Conservation (phyloP, 2,113 vertebrate species). For the Zingel zingel region DNA sequence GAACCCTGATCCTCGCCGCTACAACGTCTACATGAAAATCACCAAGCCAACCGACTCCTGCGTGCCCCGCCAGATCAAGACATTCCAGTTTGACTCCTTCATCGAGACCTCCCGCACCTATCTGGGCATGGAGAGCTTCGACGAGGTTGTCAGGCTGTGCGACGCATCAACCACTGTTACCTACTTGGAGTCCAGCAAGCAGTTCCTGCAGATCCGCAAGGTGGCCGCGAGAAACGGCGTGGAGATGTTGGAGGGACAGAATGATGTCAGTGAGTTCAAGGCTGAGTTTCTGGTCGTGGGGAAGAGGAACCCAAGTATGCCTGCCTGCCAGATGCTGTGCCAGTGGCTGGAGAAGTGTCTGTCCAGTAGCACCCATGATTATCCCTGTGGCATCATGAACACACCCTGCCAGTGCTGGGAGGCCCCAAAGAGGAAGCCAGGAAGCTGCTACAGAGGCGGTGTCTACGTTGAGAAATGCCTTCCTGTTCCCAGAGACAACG, state of each 20-base stretch:
- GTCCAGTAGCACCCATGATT: conserved; percentile 92
- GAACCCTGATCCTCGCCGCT: conserved; percentile 96
- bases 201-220: conserved; percentile 94
- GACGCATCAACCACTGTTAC: conserved; percentile 90
- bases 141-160: conserved; percentile 91
- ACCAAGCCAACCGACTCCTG: conserved; percentile 90
- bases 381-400: conserved; percentile 98
- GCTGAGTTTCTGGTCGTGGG: conserved; percentile 96
- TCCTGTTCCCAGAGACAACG: conserved; percentile 87
- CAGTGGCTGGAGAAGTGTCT: conserved; percentile 96
- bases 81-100: conserved; percentile 98
- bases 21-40: conserved; percentile 98
- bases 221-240: conserved; percentile 71
- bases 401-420: conserved; percentile 94
- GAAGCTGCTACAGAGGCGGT: conserved; percentile 92
- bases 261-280: conserved; percentile 88
- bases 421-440: conserved; percentile 88
- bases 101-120: conserved; percentile 97
- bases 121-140: conserved; percentile 98
- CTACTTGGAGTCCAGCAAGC: conserved; percentile 94
- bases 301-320: conserved; percentile 96
- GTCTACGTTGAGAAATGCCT: conserved; percentile 94
- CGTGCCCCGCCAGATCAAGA: conserved; percentile 88
- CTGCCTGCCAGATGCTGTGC: conserved; percentile 97
- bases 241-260: conserved; percentile 69